Evolutionary conservation across 2,113 vertebrate genomes (phyloP), one percentile per base, ranked within the genome.

Genomic region (Cheirogaleus medius): DNA sequence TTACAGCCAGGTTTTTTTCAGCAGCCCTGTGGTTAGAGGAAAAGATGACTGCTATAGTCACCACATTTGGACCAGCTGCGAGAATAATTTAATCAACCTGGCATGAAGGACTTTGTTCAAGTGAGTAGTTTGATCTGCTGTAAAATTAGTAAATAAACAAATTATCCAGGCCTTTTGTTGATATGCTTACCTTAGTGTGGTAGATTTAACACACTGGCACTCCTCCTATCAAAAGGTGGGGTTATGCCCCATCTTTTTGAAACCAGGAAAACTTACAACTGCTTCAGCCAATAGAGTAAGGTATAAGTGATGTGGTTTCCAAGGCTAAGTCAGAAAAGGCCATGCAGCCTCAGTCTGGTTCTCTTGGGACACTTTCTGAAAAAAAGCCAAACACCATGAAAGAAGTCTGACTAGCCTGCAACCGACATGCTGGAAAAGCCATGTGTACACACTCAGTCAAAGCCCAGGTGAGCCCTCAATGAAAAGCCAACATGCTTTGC

Each of bases 1-100:
- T 95, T 96, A 87, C 58, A 96, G 96, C 91, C 96, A 98, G 27
- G 1, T 71, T 96, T 93, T 96, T 93, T 96, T 94, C 96, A 94
- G n/a, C 87, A 84, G 64, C 69, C 82, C 54, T 87, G 47, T 74
- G 74, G 69, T 66, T 94, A 60, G 47, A 77, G 60, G 58, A 71
- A 89, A 96, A 95, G 68, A 84, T 34, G 23, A 20, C 29, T 89
- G 15, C 82, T 91, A 37, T 54, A 29, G 68, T 29, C 34, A 78
- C n/a, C 66, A 60, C 66, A 64, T 90, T 44, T 88, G 78, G 44
- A 44, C 29, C 14, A 76, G 14, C 78, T 47, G 34, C 77, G 73
- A n/a, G 49, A 64, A 39, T 25, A n/a, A 80, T 68, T 85, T 47
- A 52, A 60, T 85, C 82, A 90, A 47, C 8, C 11, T 90, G 76